These are phyloP conservation scores for Ceratina australensis DNA, from an alignment of 1,140 invertebrate genomes.

Conservation along the genomic window DNA sequence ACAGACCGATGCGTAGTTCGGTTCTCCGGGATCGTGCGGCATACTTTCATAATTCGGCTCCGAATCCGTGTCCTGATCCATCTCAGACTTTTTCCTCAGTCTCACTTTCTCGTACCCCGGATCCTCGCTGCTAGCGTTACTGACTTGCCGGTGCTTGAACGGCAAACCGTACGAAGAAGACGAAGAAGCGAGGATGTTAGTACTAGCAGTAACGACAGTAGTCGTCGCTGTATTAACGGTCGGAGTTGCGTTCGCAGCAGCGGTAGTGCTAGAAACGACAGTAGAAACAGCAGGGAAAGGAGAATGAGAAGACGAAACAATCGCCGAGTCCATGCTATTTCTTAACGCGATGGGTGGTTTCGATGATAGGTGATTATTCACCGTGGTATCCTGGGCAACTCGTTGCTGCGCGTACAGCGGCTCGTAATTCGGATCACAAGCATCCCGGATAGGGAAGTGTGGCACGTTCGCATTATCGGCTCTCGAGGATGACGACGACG, in stretches of 20 bases:
- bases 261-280: background rate
- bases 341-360: background rate
- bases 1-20: constrained; percentile 80
- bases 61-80: constrained; percentile 74
- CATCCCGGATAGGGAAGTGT: constrained; percentile 53
- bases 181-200: too few species aligned
- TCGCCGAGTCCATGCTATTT: constrained; percentile 5
- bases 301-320: constrained; percentile 36
- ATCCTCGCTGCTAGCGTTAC: constrained; percentile 75
- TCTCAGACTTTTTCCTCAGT: constrained; percentile 62
- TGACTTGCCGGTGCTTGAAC: constrained; percentile 74
- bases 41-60: constrained; percentile 86
- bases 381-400: constrained; percentile 63
- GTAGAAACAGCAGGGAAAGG: background rate
- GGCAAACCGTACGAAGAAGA: constrained; percentile 60
- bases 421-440: constrained; percentile 87
- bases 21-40: constrained; percentile 79
- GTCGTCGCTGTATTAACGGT: too few species aligned
- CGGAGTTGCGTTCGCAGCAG: too few species aligned
- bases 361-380: constrained; percentile 30
- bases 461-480: constrained; percentile 24
- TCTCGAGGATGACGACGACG: constrained; percentile 37
- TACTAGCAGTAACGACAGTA: too few species aligned
- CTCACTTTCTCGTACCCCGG: constrained; percentile 76
- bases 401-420: constrained; percentile 81